phyloP scores from a whole-genome alignment of 1,140 invertebrate species.

The Leptonema lineaticorne region DNA sequence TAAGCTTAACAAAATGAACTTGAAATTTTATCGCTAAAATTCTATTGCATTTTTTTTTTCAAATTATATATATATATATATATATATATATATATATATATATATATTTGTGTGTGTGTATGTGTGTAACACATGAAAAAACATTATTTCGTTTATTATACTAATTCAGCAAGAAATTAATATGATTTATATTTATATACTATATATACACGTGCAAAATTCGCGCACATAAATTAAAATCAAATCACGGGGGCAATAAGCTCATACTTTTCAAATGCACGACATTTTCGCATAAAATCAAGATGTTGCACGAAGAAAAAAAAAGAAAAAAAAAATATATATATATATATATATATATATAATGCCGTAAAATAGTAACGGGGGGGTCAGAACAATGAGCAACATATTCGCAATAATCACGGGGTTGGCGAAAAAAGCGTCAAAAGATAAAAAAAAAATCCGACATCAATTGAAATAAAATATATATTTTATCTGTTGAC shows the following conservation, averaged over 20 bases:
- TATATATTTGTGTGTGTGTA: background rate
- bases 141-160: no score
- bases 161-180: no score
- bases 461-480: constrained; percentile 40
- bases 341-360: no score
- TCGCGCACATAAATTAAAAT: no score
- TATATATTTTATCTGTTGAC: constrained; percentile 38
- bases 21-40: no score
- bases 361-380: no score
- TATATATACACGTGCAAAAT: no score
- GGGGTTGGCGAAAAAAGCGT: constrained; percentile 9
- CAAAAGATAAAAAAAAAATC: constrained; percentile 27
- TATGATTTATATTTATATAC: no score
- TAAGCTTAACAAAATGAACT: no score
- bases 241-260: no score
- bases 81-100: background rate
- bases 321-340: constrained; percentile 5
- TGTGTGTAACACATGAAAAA: background rate
- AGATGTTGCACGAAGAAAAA: background rate
- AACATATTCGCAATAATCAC: background rate
- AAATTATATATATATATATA: background rate
- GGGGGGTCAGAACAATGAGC: background rate
- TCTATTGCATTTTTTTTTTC: no score
- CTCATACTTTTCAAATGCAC: background rate
- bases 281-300: background rate